Evolutionary conservation across 2,113 vertebrate genomes (phyloP), one percentile per base, ranked within the genome.

Genomic region (Misgurnus anguillicaudatus): DNA sequence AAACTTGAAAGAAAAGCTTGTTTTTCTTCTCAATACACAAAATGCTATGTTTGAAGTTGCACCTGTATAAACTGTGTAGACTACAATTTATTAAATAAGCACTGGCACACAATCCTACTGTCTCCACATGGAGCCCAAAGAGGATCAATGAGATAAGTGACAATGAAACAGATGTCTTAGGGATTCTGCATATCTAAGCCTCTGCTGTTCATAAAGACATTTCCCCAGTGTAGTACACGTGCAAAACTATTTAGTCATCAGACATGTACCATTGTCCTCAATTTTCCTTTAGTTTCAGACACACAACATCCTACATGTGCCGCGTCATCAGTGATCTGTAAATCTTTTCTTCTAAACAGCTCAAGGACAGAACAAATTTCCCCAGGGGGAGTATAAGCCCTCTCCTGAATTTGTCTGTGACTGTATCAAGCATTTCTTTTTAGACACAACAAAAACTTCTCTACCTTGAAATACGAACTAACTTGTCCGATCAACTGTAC

Each of bases 101-200:
- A n/a, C n/a, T n/a, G 24, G 8, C 47, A 53, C 21, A 53, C 17
- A 47, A 42, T 70, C 24, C 45, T 11, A 31, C 31, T 48, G 19
- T 75, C 41, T 17, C 42, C 38, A n/a, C 69, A 36, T 60, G 21
- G 48, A 45, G 17, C 17, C 57, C 61, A 69, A 75, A 61, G 61
- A 71, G 82, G 84, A 82, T 82, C 63, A 86, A 47, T 19, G 13
- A 67, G 57, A 81, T 57, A 51, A 51, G 48, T 74, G 69, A 71
- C 72, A 69, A 58, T 68, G 72, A 80, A 64, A 75, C 47, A 45
- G 48, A 53, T 31, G 61, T 42, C 16, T 8, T 24, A 21, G 58
- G 69, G 79, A 82, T 74, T 82, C 62, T 67, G 61, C 55, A 66
- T 72, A 78, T 79, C 72, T 73, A 53, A 51, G 53, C 57, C 51